phyloP scores from a whole-genome alignment of 2,113 vertebrate species.

The Epinephelus fuscoguttatus region DNA sequence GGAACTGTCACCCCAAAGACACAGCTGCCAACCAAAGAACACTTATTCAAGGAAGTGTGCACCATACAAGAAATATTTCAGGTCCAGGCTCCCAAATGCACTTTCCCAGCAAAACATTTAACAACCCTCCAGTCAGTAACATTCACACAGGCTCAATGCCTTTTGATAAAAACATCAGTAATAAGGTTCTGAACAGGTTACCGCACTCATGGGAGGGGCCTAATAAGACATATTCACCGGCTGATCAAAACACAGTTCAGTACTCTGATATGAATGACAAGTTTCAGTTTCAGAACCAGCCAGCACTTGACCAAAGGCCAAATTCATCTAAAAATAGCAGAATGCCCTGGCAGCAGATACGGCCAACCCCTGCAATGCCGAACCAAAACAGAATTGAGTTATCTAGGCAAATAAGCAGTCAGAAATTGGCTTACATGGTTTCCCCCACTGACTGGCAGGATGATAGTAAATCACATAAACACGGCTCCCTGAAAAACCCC shows the following conservation, averaged over 20 bases:
- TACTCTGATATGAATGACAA: constrained; percentile 83
- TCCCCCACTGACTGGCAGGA: constrained; percentile 88
- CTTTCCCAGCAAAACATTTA: constrained; percentile 89
- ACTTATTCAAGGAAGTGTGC: constrained; percentile 85
- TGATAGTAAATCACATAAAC: constrained; percentile 84
- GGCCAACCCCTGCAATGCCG: constrained; percentile 81
- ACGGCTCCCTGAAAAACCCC: constrained; percentile 74
- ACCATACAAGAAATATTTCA: constrained; percentile 87
- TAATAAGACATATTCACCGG: constrained; percentile 85
- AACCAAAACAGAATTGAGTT: constrained; percentile 87
- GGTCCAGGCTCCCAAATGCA: constrained; percentile 88
- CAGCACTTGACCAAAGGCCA: constrained; percentile 86
- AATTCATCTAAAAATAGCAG: constrained; percentile 85
- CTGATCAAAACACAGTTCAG: constrained; percentile 86
- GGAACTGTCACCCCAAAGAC: constrained; percentile 83
- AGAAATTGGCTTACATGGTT: constrained; percentile 88
- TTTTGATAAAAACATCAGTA: constrained; percentile 86
- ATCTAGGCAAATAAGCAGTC: constrained; percentile 86
- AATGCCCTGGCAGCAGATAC: constrained; percentile 91
- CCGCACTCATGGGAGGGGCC: constrained; percentile 90
- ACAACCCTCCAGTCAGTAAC: constrained; percentile 75
- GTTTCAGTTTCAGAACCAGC: constrained; percentile 89
- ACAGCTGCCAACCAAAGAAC: constrained; percentile 83
- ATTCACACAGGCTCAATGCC: constrained; percentile 80
- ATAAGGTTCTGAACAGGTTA: constrained; percentile 81